These are phyloP conservation scores for Holothuria leucospilota DNA, from an alignment of 53 echinoderm and acorn worm genomes.

Conservation along the genomic window DNA sequence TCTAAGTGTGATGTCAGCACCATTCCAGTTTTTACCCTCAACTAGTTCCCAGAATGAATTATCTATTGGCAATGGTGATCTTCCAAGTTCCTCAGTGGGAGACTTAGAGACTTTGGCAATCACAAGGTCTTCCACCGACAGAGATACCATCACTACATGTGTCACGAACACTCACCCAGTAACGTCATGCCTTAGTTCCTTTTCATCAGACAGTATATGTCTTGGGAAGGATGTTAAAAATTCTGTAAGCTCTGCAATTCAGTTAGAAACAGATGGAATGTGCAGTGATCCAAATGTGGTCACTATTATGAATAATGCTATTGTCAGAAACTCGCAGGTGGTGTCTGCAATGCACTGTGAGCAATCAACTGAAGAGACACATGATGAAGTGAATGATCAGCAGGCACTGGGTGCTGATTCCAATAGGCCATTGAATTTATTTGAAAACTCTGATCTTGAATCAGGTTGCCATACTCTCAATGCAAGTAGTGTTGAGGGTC, in stretches of 20 bases:
- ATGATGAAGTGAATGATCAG: neutral
- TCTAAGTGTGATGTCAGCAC: conserved; percentile 21
- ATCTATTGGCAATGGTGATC: neutral
- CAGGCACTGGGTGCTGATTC: neutral
- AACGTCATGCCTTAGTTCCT: conserved; percentile 15
- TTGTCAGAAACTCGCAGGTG: conserved; percentile 11
- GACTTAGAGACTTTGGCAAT: conserved; percentile 16
- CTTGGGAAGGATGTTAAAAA: neutral
- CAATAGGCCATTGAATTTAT: conserved; percentile 3
- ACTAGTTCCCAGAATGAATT: conserved; percentile 20
- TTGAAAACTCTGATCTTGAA: conserved; percentile 29
- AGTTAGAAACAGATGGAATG: neutral
- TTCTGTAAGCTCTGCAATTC: conserved; percentile 1
- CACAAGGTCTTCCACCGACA: conserved; percentile 16
- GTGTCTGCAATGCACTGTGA: conserved; percentile 9
- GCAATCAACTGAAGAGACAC: neutral
- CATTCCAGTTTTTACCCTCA: conserved; percentile 33
- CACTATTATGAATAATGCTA: conserved; percentile 14
- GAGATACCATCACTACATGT: neutral
- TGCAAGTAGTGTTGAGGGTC: neutral
- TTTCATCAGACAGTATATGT: conserved; percentile 6
- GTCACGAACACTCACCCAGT: conserved; percentile 37
- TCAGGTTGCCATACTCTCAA: conserved; percentile 1
- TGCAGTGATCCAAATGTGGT: conserved; percentile 25
- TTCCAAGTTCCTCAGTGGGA: conserved; percentile 17